Evolutionary conservation across 2,797 vertebrate genomes (phyloP).

Genomic region (Botia almorhae): DNA sequence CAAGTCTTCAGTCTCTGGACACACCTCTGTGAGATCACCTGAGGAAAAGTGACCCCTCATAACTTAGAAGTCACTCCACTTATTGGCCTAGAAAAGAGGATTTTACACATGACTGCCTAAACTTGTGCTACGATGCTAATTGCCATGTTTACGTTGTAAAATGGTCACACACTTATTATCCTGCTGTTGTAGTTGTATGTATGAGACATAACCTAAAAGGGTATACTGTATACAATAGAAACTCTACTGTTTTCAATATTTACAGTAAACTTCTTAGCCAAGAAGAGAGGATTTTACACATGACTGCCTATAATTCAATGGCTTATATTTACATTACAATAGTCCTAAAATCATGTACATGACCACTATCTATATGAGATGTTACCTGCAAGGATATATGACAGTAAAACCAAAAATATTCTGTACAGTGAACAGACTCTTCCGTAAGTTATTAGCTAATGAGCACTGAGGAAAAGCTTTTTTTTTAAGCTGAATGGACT

Average conservation of each 20-base stretch:
- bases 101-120: neutral
- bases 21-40: constrained; percentile 64
- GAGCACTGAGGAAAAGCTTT: neutral
- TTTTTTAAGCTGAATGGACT: constrained; percentile 32
- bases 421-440: neutral
- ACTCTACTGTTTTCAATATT: neutral
- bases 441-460: neutral
- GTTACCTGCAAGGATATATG: neutral
- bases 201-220: neutral
- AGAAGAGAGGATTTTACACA: neutral
- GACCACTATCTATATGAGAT: too few species aligned
- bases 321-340: neutral
- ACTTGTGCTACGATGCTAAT: neutral
- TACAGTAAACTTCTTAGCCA: neutral
- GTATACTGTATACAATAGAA: neutral
- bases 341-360: too few species aligned
- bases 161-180: neutral
- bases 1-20: constrained; percentile 65
- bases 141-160: neutral
- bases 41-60: constrained; percentile 65
- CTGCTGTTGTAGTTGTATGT: neutral
- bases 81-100: constrained; percentile 1
- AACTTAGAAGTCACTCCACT: constrained; percentile 25
- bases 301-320: neutral
- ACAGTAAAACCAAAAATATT: neutral